Conservation (phyloP, 2,888 invertebrate species). For the Selenia dentaria region DNA sequence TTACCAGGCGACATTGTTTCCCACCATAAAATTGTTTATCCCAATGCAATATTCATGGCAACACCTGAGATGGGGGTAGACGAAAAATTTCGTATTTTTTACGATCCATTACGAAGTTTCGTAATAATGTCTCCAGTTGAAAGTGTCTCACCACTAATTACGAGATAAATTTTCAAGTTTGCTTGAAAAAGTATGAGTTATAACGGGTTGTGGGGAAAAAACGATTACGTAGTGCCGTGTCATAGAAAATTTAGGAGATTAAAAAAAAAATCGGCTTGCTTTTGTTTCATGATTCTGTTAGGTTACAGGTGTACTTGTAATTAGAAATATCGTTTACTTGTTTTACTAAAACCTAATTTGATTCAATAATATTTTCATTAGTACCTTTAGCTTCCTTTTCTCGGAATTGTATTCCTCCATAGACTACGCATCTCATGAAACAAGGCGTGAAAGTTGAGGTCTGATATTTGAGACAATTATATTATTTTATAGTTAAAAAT, state of each 20-base stretch:
- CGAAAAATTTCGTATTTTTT: conserved; percentile 69
- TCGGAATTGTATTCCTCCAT: too few relatives aligned
- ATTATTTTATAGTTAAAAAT: too few relatives aligned
- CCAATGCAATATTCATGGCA: conserved; percentile 34
- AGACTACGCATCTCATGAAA: too few relatives aligned
- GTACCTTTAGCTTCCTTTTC: too few relatives aligned
- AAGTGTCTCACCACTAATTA: conserved; percentile 75
- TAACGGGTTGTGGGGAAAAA: conserved; percentile 50
- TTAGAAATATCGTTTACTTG: too few relatives aligned
- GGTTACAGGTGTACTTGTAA: too few relatives aligned
- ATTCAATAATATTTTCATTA: too few relatives aligned
- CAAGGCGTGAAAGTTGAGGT: too few relatives aligned
- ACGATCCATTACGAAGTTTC: conserved; percentile 78
- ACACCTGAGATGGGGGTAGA: conserved; percentile 53
- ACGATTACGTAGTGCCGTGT: conserved; percentile 34
- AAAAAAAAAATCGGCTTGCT: too few relatives aligned
- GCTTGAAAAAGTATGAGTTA: conserved; percentile 78
- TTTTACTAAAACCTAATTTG: too few relatives aligned
- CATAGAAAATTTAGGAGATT: not conserved
- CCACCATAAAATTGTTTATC: conserved; percentile 31
- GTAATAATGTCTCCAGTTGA: conserved; percentile 78
- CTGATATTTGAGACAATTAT: too few relatives aligned
- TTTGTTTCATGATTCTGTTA: too few relatives aligned
- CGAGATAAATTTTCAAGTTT: conserved; percentile 82
- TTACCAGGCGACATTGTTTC: conserved; percentile 17